Evolutionary conservation across 2,888 invertebrate genomes (phyloP).

Genomic region (Dasysyrphus tricinctus): DNA sequence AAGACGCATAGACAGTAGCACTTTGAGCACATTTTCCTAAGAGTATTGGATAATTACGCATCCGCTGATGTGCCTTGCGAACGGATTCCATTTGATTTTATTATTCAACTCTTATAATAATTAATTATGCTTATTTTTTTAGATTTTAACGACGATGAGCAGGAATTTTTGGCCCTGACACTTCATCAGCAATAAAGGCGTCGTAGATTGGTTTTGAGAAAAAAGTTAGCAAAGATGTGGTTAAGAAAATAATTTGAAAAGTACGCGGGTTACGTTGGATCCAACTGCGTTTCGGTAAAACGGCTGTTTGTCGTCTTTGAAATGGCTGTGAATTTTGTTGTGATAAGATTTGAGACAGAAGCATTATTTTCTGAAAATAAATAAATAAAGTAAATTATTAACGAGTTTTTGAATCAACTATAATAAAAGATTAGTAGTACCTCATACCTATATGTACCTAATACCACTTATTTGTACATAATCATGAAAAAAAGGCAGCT

Average conservation of each 20-base stretch:
- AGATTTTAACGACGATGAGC: conserved; percentile 78
- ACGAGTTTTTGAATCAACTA: background rate
- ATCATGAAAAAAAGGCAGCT: too few species aligned
- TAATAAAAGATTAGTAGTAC: too few species aligned
- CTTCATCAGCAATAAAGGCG: conserved; percentile 84
- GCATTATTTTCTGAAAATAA: conserved; percentile 71
- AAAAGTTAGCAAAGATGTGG: conserved; percentile 85
- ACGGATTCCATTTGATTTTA: conserved; percentile 89
- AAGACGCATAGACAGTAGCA: conserved; percentile 90
- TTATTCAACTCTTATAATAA: background rate
- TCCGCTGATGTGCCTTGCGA: conserved; percentile 88
- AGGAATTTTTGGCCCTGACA: conserved; percentile 79
- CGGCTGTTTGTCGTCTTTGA: conserved; percentile 80
- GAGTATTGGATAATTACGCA: conserved; percentile 90
- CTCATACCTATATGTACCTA: too few species aligned
- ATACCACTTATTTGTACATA: too few species aligned
- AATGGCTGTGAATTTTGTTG: conserved; percentile 68
- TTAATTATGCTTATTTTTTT: background rate
- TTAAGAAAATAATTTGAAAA: conserved; percentile 85
- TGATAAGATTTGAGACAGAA: conserved; percentile 23
- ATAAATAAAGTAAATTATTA: background rate
- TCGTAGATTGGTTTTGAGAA: conserved; percentile 91
- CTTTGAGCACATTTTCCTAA: conserved; percentile 89
- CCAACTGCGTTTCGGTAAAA: conserved; percentile 85
- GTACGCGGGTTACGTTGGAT: conserved; percentile 86